These are phyloP conservation scores for Gouania willdenowi DNA, from an alignment of 2,797 vertebrate species.

Conservation along the genomic window DNA sequence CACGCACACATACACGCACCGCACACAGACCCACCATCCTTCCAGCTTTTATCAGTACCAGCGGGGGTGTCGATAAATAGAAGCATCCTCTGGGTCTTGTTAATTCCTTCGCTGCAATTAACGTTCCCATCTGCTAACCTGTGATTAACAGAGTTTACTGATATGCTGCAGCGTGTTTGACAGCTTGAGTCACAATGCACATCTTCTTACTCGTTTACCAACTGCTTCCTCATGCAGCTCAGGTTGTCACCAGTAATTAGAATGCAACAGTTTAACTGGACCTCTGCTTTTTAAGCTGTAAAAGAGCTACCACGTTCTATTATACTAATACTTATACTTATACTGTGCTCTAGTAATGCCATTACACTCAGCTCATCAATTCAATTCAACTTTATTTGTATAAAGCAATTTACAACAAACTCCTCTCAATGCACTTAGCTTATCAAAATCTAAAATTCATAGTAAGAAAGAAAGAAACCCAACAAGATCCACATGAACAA, in stretches of 20 bases:
- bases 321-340: no score
- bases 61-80: slow-evolving; percentile 80
- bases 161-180: slow-evolving; percentile 68
- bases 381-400: no score
- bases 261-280: background rate
- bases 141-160: slow-evolving; percentile 93
- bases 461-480: no score
- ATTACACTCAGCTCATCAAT: no score
- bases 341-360: no score
- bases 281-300: background rate
- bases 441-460: no score
- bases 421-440: no score
- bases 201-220: slow-evolving; percentile 36
- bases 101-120: slow-evolving; percentile 91
- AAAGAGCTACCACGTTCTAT: no score
- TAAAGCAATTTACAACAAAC: no score
- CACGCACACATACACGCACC: slow-evolving; percentile 9
- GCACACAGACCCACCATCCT: slow-evolving; percentile 6
- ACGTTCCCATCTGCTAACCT: slow-evolving; percentile 89
- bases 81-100: slow-evolving; percentile 87
- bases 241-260: background rate
- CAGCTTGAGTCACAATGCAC: slow-evolving; percentile 49
- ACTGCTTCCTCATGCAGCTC: slow-evolving; percentile 1
- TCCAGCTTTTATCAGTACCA: slow-evolving; percentile 45
- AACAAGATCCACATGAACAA: no score